These are phyloP conservation scores for Bombus consobrinus DNA, from an alignment of 1,140 invertebrate genomes.

Conservation along the genomic window DNA sequence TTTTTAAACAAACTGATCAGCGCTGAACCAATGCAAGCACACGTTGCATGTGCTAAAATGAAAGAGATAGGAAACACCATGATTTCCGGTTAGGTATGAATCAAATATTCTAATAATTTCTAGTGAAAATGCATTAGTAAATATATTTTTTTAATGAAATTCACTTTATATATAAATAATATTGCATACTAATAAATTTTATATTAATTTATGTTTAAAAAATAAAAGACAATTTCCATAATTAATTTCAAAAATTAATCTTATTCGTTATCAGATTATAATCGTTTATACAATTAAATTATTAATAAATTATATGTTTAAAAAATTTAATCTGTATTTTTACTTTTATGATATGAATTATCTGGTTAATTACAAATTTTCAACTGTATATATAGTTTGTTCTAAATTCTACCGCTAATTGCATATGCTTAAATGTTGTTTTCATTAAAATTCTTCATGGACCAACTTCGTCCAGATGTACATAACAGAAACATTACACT, in stretches of 20 bases:
- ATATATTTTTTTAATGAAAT: background rate
- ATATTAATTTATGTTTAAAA: background rate
- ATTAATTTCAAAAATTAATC: background rate
- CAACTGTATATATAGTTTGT: background rate
- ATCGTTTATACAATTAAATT: background rate
- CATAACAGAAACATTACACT: background rate
- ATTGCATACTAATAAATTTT: background rate
- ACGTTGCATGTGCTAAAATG: slow-evolving; percentile 55
- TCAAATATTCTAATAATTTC: background rate
- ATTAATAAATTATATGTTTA: background rate
- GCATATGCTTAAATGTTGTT: background rate
- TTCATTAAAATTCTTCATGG: background rate
- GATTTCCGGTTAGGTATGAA: slow-evolving; percentile 42
- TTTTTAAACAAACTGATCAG: slow-evolving; percentile 69
- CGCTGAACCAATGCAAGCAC: slow-evolving; percentile 73
- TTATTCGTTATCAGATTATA: background rate
- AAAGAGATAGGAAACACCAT: slow-evolving; percentile 18
- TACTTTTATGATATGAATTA: background rate
- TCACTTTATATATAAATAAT: background rate
- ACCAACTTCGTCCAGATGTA: background rate
- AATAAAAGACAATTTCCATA: background rate
- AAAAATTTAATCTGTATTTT: background rate
- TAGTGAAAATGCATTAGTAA: background rate
- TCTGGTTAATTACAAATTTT: background rate
- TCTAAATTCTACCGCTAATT: background rate